Evolutionary conservation across 2,888 invertebrate genomes (phyloP).

Genomic region (Leptinotarsa tumamoca): DNA sequence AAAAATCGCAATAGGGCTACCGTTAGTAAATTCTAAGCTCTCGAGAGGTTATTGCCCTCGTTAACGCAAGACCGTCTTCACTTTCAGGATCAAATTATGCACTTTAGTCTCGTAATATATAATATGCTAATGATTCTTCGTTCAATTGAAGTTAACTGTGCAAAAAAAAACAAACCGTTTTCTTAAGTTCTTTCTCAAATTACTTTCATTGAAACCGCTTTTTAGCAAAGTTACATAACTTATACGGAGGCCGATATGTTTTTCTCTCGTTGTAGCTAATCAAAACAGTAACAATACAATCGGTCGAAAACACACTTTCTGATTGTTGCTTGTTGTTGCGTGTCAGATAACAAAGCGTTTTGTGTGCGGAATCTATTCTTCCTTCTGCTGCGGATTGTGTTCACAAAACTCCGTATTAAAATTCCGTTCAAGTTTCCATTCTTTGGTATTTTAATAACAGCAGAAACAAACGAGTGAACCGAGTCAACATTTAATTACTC

Average conservation of each 20-base stretch:
- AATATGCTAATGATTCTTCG: too few species aligned
- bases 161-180: neutral
- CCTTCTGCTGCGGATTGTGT: conserved; percentile 5
- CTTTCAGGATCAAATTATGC: too few species aligned
- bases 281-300: conserved; percentile 21
- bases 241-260: neutral
- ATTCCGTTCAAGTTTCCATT: conserved; percentile 17
- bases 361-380: conserved; percentile 13
- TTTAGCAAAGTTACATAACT: neutral
- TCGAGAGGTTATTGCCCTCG: too few species aligned
- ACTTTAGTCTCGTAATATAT: too few species aligned
- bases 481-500: conserved; percentile 11
- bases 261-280: neutral
- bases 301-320: conserved; percentile 25
- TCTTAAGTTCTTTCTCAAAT: neutral
- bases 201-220: neutral
- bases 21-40: too few species aligned
- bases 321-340: conserved; percentile 30
- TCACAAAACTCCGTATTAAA: conserved; percentile 9
- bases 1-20: too few species aligned
- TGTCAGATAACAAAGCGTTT: conserved; percentile 22
- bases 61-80: too few species aligned
- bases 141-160: neutral
- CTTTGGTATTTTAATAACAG: conserved; percentile 14
- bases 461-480: conserved; percentile 1